Evolutionary conservation across 2,797 vertebrate species (phyloP), one percentile per base, ranked within the genome.

Genomic region (Octomys mimax): DNA sequence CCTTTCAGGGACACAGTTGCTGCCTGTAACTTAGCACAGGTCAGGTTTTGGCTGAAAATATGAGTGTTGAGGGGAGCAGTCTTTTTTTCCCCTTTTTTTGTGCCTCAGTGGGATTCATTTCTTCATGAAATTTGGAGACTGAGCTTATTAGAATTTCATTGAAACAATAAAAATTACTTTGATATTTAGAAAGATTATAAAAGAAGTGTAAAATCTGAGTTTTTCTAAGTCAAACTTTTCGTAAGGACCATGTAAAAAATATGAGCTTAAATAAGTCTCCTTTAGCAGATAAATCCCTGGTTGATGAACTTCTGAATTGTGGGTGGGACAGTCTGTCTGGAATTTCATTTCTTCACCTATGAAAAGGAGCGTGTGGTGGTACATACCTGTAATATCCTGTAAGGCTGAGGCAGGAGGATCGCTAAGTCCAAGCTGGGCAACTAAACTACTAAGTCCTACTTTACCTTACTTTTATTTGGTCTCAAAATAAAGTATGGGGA

Each of bases 161-260:
- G 54, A 61, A 89, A 61, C 73, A 93, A 91, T 80, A 64, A 84
- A 87, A 90, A 75, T 93, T 10, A 84, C 59, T 92, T 86, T n/a
- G 6, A 52, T 36, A 28, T 73, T 92, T 87, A n/a, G 87, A 46
- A 91, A 71, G 52, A 84, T 70, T 81, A n/a, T 68, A 33, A 87
- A 93, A 21, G 90, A 52, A 31, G 1, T 87, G 79, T 92, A 83
- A 95, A 75, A 31, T n/a, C 39, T 57, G 49, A 66, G 10, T 9
- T 36, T 85, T 87, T 49, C 36, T 68, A 46, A 75, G 12, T 93
- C 22, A 9, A 11, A 75, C 59, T 14, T 36, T 64, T 93, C 18
- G 2, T 36, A 28, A 82, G 85, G 49, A 28, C 39, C 31, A 6
- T 54, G 42, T 57, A 21, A 62, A 61, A 57, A 71, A 92, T 42